Conservation (phyloP, 1,140 invertebrate species). For the Caligus rogercresseyi region DNA sequence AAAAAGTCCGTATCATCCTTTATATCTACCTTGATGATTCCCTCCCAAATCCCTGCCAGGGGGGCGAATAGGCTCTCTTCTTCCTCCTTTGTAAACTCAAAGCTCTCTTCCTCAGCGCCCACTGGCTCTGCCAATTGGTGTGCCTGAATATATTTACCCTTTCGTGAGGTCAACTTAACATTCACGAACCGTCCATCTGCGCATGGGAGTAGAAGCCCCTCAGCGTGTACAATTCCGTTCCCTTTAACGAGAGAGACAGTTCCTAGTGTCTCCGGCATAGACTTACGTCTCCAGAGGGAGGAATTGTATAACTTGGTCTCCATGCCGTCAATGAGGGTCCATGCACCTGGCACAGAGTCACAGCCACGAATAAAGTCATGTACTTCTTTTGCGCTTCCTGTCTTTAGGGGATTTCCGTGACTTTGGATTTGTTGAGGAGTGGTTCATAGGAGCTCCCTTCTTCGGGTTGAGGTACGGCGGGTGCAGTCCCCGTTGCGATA, state of each 20-base stretch:
- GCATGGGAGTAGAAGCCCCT: background rate
- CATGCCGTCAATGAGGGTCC: constrained; percentile 47
- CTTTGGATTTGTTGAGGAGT: constrained; percentile 62
- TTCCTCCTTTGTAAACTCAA: constrained; percentile 51
- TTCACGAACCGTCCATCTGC: background rate
- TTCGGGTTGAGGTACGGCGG: constrained; percentile 52
- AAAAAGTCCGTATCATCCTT: constrained; percentile 76
- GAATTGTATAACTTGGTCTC: constrained; percentile 60
- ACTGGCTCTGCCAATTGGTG: constrained; percentile 29
- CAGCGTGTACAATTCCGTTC: background rate
- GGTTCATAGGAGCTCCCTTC: constrained; percentile 83
- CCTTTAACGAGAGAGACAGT: background rate
- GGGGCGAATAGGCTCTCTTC: constrained; percentile 42
- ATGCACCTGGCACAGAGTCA: constrained; percentile 80
- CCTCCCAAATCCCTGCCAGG: constrained; percentile 54
- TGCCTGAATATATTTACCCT: background rate
- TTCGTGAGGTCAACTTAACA: background rate
- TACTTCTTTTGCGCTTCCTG: constrained; percentile 42
- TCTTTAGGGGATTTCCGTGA: constrained; percentile 54
- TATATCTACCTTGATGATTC: constrained; percentile 59
- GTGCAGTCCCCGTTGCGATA: constrained; percentile 42
- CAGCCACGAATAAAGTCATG: constrained; percentile 87
- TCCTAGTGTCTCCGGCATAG: background rate
- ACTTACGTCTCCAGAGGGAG: constrained; percentile 39
- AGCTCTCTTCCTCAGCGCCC: constrained; percentile 40